Conservation (phyloP, 2,797 vertebrate species). For the Erpetoichthys calabaricus region DNA sequence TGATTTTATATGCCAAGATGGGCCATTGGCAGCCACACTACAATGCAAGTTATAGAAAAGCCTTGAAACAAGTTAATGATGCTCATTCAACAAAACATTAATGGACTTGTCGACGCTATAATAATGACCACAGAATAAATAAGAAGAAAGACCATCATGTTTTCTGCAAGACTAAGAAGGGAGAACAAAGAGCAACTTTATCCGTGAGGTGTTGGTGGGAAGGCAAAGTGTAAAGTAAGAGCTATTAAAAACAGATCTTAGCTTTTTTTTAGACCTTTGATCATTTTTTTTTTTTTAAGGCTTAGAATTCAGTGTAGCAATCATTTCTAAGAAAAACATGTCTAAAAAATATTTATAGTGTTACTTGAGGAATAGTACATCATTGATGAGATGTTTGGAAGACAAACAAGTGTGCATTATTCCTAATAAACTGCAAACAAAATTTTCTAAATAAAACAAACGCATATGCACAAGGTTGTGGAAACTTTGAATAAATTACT, state of each 20-base stretch:
- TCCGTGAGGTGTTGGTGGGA: conserved; percentile 37
- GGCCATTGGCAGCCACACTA: conserved; percentile 80
- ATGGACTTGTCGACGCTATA: conserved; percentile 90
- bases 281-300: too few species aligned
- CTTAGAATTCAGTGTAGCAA: too few species aligned
- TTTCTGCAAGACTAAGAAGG: conserved; percentile 26
- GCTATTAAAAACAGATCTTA: too few species aligned
- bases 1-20: conserved; percentile 90
- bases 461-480: too few species aligned
- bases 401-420: too few species aligned
- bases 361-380: too few species aligned
- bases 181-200: conserved; percentile 34
- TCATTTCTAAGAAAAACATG: too few species aligned
- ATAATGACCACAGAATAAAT: conserved; percentile 67
- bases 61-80: conserved; percentile 97
- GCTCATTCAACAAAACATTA: conserved; percentile 94
- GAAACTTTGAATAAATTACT: too few species aligned
- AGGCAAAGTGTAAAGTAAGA: conserved; percentile 30
- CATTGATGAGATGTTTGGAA: too few species aligned
- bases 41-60: conserved; percentile 91
- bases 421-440: too few species aligned
- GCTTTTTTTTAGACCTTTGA: conserved; percentile 12
- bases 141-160: conserved; percentile 39
- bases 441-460: too few species aligned
- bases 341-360: too few species aligned